Percentiles rank a stretch among this genome's conserved stretches.
Conservation (phyloP, 2,797 vertebrate species). For the Aselliscus stoliczkanus region DNA sequence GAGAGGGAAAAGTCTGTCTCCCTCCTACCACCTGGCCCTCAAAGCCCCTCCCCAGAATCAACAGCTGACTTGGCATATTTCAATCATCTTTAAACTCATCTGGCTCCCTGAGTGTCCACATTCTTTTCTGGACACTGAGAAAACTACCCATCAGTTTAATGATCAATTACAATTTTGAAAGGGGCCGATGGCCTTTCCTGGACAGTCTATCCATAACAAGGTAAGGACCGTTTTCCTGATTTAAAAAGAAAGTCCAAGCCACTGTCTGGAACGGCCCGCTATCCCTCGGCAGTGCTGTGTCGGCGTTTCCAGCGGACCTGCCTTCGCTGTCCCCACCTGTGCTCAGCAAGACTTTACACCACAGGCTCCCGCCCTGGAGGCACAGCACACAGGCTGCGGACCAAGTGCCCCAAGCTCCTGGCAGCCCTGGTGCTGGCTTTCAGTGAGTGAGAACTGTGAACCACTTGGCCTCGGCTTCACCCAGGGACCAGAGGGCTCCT, state of each 20-base stretch:
- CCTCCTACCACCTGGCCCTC: not conserved
- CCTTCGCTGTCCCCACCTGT: not conserved
- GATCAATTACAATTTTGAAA: not conserved
- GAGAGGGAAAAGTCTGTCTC: not conserved
- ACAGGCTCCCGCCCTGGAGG: not conserved
- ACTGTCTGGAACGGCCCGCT: not conserved
- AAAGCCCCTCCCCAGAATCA: not conserved
- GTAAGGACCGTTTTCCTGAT: not conserved
- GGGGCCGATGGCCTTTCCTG: not conserved
- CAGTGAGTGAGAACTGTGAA: not conserved
- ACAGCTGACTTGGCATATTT: not conserved
- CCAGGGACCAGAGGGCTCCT: not conserved
- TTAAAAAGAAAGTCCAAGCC: not conserved
- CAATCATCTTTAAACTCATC: too few relatives aligned
- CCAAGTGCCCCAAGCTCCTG: not conserved
- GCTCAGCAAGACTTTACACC: not conserved
- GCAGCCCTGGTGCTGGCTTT: not conserved
- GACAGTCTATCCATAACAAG: not conserved
- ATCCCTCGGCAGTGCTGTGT: not conserved
- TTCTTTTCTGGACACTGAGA: not conserved
- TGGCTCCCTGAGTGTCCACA: fast-evolving
- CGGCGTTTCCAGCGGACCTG: not conserved
- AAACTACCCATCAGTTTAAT: not conserved
- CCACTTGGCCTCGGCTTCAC: not conserved
- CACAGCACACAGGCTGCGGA: not conserved